Conservation (phyloP, 2,888 invertebrate species). For the Athetis lepigone region DNA sequence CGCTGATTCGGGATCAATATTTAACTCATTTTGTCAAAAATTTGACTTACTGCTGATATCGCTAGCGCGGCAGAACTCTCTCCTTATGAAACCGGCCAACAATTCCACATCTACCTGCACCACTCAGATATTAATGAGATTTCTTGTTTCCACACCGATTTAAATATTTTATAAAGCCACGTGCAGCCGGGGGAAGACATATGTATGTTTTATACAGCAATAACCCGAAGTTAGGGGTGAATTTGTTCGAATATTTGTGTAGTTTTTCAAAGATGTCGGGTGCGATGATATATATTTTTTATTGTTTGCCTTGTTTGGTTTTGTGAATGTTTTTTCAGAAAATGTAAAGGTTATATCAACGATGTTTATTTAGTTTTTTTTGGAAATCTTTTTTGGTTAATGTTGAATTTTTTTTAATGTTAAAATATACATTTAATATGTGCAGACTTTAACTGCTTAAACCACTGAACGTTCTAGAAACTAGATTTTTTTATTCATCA, state of each 20-base stretch:
- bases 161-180: constrained; percentile 73
- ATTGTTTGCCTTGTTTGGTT: constrained; percentile 21
- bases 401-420: too few species aligned
- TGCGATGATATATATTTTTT: constrained; percentile 52
- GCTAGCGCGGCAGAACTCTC: too few species aligned
- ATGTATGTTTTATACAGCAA: constrained; percentile 69
- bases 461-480: too few species aligned
- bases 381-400: too few species aligned
- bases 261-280: constrained; percentile 60
- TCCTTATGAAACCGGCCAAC: constrained; percentile 43
- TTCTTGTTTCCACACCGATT: constrained; percentile 67
- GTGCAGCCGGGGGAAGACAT: constrained; percentile 65
- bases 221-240: constrained; percentile 66
- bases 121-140: constrained; percentile 73
- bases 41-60: too few species aligned
- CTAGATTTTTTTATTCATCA: too few species aligned
- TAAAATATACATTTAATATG: too few species aligned
- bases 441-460: too few species aligned
- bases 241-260: constrained; percentile 58
- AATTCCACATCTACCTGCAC: constrained; percentile 55
- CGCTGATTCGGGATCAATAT: too few species aligned
- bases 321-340: not conserved
- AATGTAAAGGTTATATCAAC: too few species aligned
- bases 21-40: too few species aligned
- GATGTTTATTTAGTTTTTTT: too few species aligned